A percentile compares a stretch with the other conserved stretches of the same genome.
phyloP scores from a whole-genome alignment of 2,113 vertebrate genomes.

The Nothocercus nigrocapillus region DNA sequence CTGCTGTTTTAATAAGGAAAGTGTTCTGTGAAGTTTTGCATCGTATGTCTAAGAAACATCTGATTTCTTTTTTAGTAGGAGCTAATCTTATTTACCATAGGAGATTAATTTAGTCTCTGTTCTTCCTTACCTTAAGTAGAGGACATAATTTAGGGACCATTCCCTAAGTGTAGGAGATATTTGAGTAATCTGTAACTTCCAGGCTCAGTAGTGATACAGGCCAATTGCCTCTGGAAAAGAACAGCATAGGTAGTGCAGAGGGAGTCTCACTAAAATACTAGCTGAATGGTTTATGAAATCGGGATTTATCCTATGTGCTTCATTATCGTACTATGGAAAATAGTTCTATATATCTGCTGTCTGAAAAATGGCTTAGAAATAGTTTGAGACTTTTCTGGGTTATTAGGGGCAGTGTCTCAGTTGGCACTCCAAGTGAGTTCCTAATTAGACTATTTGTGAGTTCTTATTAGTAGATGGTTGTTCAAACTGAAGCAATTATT shows the following conservation, averaged over 20 bases:
- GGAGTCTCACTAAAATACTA: background rate
- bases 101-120: background rate
- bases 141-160: background rate
- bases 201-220: background rate
- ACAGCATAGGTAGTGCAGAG: fast-evolving
- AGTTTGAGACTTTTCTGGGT: background rate
- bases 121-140: background rate
- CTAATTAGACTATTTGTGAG: background rate
- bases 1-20: background rate
- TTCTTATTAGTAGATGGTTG: background rate
- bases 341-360: background rate
- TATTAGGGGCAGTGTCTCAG: background rate
- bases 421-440: background rate
- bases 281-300: background rate
- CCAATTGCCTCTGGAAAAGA: background rate
- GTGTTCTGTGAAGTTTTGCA: background rate
- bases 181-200: background rate
- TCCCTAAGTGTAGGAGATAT: background rate
- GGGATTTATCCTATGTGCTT: background rate
- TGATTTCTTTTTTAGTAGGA: background rate
- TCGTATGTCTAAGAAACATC: background rate
- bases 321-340: background rate
- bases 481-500: background rate
- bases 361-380: background rate
- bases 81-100: background rate